Conservation (phyloP, 2,888 invertebrate genomes). For the Ferdinandea cuprea region DNA sequence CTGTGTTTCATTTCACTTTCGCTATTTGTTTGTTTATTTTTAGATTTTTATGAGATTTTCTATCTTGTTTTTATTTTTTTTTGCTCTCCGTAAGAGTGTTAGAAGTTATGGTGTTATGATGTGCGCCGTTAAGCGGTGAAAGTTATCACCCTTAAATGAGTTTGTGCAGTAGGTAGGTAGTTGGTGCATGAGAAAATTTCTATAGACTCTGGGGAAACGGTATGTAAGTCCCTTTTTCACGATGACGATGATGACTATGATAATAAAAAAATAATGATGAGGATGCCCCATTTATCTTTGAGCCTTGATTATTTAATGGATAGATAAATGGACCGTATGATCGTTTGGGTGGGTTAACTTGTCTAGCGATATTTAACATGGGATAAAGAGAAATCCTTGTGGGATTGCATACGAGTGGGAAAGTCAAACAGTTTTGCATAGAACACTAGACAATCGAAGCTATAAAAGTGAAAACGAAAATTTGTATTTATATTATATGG, state of each 20-base stretch:
- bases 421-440: too few relatives aligned
- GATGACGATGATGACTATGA: conserved; percentile 41
- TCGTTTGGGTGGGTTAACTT: conserved; percentile 63
- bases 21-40: conserved; percentile 66
- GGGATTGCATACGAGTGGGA: conserved; percentile 45
- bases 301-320: conserved; percentile 72
- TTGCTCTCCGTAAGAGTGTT: too few relatives aligned
- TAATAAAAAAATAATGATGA: conserved; percentile 50
- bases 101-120: conserved; percentile 24
- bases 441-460: too few relatives aligned
- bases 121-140: conserved; percentile 40
- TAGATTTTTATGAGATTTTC: conserved; percentile 66
- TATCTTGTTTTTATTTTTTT: conserved; percentile 34
- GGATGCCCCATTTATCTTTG: conserved; percentile 69
- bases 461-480: too few relatives aligned
- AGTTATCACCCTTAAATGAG: conserved; percentile 66
- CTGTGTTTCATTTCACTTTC: conserved; percentile 44
- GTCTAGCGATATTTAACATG: conserved; percentile 37
- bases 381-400: conserved; percentile 63
- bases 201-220: neutral
- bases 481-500: too few relatives aligned
- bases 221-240: neutral
- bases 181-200: conserved; percentile 63
- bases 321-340: conserved; percentile 71
- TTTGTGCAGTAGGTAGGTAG: conserved; percentile 19